A percentile compares a stretch with the other conserved stretches of the same genome.
Conservation (phyloP, 1,140 invertebrate species). For the Anagrus nilaparvatae region DNA sequence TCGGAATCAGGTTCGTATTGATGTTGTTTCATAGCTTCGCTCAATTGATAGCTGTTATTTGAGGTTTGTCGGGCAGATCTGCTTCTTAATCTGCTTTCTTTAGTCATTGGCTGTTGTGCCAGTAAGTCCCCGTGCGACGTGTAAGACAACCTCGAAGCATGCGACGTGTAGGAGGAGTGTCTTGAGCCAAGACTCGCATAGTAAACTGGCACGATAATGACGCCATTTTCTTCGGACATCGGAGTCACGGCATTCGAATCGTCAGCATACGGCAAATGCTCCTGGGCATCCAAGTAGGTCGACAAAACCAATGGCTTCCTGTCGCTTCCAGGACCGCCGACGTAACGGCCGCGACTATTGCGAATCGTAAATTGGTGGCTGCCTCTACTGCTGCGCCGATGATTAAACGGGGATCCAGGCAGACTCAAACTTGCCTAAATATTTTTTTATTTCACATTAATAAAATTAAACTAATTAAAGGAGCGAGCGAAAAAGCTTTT, state of each 20-base stretch:
- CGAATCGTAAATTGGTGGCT: conserved; percentile 87
- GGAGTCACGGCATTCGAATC: conserved; percentile 96
- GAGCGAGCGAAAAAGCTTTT: too few species aligned
- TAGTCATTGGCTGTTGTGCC: conserved; percentile 65
- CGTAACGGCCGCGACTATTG: conserved; percentile 59
- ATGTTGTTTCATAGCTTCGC: conserved; percentile 57
- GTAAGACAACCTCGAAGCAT: conserved; percentile 83
- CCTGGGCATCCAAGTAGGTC: conserved; percentile 89
- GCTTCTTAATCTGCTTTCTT: conserved; percentile 69
- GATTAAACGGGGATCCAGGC: conserved; percentile 91
- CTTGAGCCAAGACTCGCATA: conserved; percentile 75
- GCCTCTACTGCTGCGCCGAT: conserved; percentile 75
- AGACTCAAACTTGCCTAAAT: conserved; percentile 89
- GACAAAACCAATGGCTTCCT: conserved; percentile 88
- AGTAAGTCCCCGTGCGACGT: conserved; percentile 86
- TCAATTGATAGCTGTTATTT: conserved; percentile 43
- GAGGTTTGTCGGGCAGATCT: conserved; percentile 60
- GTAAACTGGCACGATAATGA: conserved; percentile 84
- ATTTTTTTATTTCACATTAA: too few species aligned
- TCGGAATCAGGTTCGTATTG: conserved; percentile 67
- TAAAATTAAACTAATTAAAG: too few species aligned
- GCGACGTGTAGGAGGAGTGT: conserved; percentile 89
- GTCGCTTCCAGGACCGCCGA: conserved; percentile 63
- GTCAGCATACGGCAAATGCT: conserved; percentile 93
- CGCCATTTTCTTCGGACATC: conserved; percentile 94